A percentile compares a stretch with the other conserved stretches of the same genome.
Evolutionary conservation across 2,797 vertebrate genomes (phyloP).

Genomic region (Orientallactaga sibirica): DNA sequence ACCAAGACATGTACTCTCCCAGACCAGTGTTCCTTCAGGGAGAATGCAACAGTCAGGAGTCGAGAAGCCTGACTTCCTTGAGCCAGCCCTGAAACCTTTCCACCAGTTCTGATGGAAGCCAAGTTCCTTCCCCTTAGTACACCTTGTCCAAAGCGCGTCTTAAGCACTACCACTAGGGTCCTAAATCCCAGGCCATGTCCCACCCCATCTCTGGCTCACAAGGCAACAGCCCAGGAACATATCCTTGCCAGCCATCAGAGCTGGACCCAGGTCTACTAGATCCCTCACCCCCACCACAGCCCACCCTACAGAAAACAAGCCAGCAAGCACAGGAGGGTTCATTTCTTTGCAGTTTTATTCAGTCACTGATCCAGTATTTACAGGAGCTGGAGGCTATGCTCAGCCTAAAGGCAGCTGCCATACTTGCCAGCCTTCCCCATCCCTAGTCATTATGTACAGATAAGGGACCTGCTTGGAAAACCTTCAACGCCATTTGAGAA

Average conservation of each 20-base stretch:
- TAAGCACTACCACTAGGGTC: not conserved
- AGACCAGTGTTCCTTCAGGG: not conserved
- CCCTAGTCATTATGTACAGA: conserved; percentile 73
- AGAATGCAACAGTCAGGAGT: not conserved
- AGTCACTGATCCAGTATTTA: conserved; percentile 86
- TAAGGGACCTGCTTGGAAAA: conserved; percentile 36
- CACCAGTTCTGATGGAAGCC: not conserved
- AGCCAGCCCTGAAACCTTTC: not conserved
- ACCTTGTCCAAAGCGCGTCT: not conserved
- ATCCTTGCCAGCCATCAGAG: not conserved
- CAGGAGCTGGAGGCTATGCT: conserved; percentile 72
- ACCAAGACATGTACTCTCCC: not conserved
- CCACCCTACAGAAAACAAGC: conserved; percentile 20
- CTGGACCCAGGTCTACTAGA: not conserved
- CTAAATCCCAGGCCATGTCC: not conserved
- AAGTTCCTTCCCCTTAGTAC: not conserved
- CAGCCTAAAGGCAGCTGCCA: conserved; percentile 41
- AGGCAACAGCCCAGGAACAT: not conserved
- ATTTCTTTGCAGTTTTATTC: conserved; percentile 86
- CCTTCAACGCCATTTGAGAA: conserved; percentile 49
- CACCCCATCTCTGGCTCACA: not conserved
- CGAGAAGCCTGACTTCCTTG: not conserved
- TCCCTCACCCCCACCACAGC: not conserved
- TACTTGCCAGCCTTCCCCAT: not conserved
- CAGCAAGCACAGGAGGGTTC: conserved; percentile 51